phyloP scores from a whole-genome alignment of 1,140 invertebrate species.

The Dinoponera quadriceps region DNA sequence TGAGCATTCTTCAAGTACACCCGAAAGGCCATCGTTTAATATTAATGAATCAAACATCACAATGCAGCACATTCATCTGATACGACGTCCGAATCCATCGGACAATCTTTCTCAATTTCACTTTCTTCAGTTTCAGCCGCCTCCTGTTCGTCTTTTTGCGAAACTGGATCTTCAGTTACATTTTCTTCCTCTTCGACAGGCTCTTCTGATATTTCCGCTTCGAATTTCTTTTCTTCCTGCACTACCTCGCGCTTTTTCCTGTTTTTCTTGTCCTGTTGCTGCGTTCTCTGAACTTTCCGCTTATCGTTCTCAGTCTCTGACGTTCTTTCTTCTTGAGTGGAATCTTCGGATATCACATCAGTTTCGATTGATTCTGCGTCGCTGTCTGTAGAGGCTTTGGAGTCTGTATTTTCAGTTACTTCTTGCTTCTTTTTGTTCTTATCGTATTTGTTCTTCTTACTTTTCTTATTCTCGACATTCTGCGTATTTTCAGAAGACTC shows the following conservation, averaged over 20 bases:
- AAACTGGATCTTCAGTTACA: background rate
- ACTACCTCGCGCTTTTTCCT: conserved; percentile 36
- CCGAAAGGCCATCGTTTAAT: background rate
- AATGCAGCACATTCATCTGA: background rate
- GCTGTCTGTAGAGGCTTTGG: background rate
- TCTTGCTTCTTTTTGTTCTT: conserved; percentile 53
- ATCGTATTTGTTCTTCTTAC: conserved; percentile 24
- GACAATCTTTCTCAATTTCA: background rate
- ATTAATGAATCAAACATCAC: background rate
- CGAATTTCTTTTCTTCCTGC: conserved; percentile 16
- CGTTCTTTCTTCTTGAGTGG: background rate
- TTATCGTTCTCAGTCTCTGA: conserved; percentile 3
- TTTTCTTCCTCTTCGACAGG: conserved; percentile 7
- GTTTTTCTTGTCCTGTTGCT: conserved; percentile 25
- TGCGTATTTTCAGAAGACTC: conserved; percentile 19
- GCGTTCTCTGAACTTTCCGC: background rate
- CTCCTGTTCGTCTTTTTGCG: background rate
- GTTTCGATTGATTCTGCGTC: conserved; percentile 10
- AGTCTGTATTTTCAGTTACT: background rate
- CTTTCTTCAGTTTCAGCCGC: background rate
- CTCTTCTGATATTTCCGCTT: background rate
- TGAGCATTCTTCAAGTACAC: background rate
- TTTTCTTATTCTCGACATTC: background rate
- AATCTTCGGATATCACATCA: conserved; percentile 18
- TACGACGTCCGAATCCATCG: background rate